Conservation (phyloP, 2,888 invertebrate genomes). For the Drosophila seclusa region DNA sequence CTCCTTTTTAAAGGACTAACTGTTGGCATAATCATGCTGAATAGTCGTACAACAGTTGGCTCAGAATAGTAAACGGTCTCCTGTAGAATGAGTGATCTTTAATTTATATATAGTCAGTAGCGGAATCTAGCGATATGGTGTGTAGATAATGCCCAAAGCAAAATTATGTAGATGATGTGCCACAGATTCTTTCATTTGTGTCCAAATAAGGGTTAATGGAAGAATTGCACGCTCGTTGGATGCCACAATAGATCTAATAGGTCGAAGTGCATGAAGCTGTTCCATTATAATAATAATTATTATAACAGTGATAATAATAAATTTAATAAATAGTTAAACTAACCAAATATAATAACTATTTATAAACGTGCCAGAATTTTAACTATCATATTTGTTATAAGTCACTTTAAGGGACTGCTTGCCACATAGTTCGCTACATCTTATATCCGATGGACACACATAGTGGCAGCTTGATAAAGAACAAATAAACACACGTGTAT, state of each 20-base stretch:
- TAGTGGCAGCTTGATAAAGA: neutral
- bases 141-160: neutral
- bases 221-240: neutral
- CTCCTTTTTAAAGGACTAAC: neutral
- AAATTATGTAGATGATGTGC: neutral
- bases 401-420: neutral
- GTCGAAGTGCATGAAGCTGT: too few relatives aligned
- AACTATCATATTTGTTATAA: neutral
- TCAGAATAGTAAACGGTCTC: neutral
- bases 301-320: neutral
- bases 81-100: neutral
- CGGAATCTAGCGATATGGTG: neutral
- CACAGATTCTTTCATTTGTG: neutral
- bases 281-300: too few relatives aligned
- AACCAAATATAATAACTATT: neutral
- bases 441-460: neutral
- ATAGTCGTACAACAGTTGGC: neutral
- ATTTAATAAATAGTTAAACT: neutral
- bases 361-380: neutral
- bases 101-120: neutral
- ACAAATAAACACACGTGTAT: neutral
- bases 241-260: neutral
- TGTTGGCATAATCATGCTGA: neutral
- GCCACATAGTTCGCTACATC: neutral
- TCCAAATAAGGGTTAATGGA: neutral